Evolutionary conservation across 2,113 vertebrate species (phyloP), one percentile per base, ranked within the genome.

Genomic region (Spea bombifrons): DNA sequence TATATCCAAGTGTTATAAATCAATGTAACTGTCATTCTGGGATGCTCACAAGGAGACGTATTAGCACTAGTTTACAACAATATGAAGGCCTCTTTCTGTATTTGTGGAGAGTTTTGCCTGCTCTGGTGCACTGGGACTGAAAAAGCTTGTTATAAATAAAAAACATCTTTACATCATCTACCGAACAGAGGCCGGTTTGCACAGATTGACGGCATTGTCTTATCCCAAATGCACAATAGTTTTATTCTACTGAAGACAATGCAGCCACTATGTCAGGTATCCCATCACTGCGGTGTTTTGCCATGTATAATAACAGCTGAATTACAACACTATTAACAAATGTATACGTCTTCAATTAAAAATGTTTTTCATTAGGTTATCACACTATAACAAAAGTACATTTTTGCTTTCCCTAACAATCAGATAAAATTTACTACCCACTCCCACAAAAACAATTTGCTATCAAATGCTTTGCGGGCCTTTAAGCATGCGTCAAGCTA

Each of bases 141-240:
- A 9, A 30, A 17, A 50, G 47, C 50, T 70, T 50, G 5, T 49
- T 8, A 49, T 16, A 47, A 75, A 55, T 66, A 75, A 16, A 75
- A 75, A 67, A 75, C 49, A 46, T 65, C 53, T 76, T 65, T 71
- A 50, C 78, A 74, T 55, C 70, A 80, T 74, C 63, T 65, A 45
- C 47, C 59, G 71, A 80, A 74, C 49, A 68, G 53, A 68, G 70
- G 71, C 65, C 71, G 74, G 52, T 44, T 73, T 74, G 66, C 65
- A 73, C 61, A 74, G 52, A 80, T 74, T 66, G 71, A 68, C 71
- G 71, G 52, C 55, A 80, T 73, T 80, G 76, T 78, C 61, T 66
- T 63, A 70, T 44, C 17, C 47, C 44, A 2, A 3, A 46, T 9
- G 44, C n/a, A 72, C 75, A 78, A 66, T 30, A 72, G 52, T 52